Evolutionary conservation across 2,797 vertebrate genomes (phyloP).

Genomic region (Leptoclinus maculatus): DNA sequence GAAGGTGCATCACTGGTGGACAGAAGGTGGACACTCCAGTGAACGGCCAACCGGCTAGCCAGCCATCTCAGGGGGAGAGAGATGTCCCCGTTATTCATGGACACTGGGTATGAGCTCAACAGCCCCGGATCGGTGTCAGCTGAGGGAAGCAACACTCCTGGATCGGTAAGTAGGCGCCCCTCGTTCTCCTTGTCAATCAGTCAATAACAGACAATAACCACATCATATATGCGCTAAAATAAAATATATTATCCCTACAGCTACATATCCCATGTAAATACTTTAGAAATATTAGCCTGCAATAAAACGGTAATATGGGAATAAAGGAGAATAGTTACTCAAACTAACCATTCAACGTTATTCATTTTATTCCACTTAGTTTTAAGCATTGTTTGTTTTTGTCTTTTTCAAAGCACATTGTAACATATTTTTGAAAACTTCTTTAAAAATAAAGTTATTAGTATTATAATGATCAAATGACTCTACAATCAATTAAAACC

Average conservation of each 20-base stretch:
- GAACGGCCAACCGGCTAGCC: no score
- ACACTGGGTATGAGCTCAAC: conserved; percentile 46
- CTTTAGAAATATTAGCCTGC: neutral
- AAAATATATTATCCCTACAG: neutral
- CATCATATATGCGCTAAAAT: neutral
- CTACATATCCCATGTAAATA: neutral
- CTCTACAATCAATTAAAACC: neutral
- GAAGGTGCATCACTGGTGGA: neutral
- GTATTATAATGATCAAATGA: neutral
- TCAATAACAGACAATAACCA: neutral
- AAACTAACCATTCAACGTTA: neutral
- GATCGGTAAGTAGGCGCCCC: conserved; percentile 64
- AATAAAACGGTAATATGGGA: neutral
- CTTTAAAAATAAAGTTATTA: neutral
- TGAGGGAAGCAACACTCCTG: conserved; percentile 62
- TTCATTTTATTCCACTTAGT: neutral
- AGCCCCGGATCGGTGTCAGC: conserved; percentile 65
- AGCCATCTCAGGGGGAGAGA: neutral
- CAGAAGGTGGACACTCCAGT: neutral
- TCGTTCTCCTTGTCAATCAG: neutral
- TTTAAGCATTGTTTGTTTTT: neutral
- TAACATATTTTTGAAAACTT: neutral
- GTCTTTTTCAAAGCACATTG: neutral
- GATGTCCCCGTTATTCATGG: conserved; percentile 79
- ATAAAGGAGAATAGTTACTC: neutral